Base-by-base conservation (phyloP, 2,797 vertebrate species). In the Eidolon dupreanum region DNA sequence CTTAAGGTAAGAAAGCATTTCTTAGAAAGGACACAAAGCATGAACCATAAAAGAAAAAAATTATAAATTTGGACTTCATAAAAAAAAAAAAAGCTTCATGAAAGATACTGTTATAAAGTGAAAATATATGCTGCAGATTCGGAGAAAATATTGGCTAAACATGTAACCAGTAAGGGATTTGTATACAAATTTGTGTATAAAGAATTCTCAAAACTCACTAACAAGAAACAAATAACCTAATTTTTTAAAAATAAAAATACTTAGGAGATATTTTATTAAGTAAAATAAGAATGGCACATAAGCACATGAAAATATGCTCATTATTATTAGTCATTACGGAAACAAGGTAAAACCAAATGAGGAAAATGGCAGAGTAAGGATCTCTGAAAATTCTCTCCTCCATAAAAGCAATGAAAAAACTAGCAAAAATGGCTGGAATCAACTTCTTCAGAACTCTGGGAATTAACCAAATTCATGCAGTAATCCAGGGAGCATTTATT, bases 291-390 rank as follows among this genome's bases (percentile, higher is more conserved):
- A 71, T 43, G 28, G 43, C 22, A 68, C 4, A 55, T 8, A 86
- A 79, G 20, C 38, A 65, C 12, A 68, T 55, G 10, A 89, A 92
- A 93, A 73, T 36, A n/a, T 57, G 28, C 17, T 65, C 13, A n/a
- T n/a, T 92, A 36, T 41, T 68, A 63, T 90, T 63, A 55, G 31
- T 89, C 41, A 92, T 82, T 81, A 84, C 49, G 36, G 12, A 90
- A 96, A 90, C n/a, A 90, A 73, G 88, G 51, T 51, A 90, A 96
- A 96, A 74, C 36, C 24, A 61, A 78, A 63, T 68, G 81, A 46
- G 74, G 36, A 90, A 83, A 92, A 59, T 20, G n/a, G 65, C 43
- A 61, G 4, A 79, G n/a, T 88, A 90, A 68, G 63, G n/a, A 51
- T 86, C 49, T 78, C 41, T 93, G 51, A 73, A 94, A 94, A 68